These are phyloP conservation scores for Zelostemma sp. DNA, from an alignment of 1,140 invertebrate species.

Conservation along the genomic window DNA sequence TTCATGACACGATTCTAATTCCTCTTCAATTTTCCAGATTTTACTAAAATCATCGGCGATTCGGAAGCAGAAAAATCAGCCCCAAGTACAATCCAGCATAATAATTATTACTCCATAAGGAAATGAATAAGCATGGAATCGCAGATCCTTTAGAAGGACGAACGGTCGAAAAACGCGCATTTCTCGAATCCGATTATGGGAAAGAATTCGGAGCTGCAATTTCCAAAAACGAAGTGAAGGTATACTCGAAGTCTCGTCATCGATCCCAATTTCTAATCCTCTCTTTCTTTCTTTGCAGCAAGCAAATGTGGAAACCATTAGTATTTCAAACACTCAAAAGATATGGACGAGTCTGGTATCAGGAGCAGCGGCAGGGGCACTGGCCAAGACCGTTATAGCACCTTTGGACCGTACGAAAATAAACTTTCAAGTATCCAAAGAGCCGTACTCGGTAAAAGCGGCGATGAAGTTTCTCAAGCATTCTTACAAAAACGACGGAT, in stretches of 20 bases:
- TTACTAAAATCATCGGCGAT: too few species aligned
- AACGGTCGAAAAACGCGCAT: constrained; percentile 39
- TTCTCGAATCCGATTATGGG: constrained; percentile 30
- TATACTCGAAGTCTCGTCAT: constrained; percentile 8
- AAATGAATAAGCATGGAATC: constrained; percentile 54
- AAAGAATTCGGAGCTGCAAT: constrained; percentile 30
- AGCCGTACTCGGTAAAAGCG: constrained; percentile 82
- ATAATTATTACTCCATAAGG: constrained; percentile 8
- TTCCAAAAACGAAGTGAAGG: constrained; percentile 16
- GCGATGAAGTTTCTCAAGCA: constrained; percentile 84
- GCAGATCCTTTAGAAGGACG: constrained; percentile 39
- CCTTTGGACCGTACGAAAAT: constrained; percentile 98
- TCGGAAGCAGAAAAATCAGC: too few species aligned
- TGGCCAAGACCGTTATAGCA: constrained; percentile 97
- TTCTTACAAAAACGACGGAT: constrained; percentile 81
- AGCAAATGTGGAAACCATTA: constrained; percentile 10
- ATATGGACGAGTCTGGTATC: constrained; percentile 81
- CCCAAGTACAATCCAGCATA: too few species aligned
- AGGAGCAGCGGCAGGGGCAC: constrained; percentile 90
- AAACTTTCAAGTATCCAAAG: constrained; percentile 92
- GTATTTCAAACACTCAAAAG: constrained; percentile 68
- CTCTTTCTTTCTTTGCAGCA: constrained; percentile 26
- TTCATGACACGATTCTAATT: too few species aligned
- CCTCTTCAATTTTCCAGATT: too few species aligned
- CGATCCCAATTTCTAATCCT: constrained; percentile 17